Conservation (phyloP, 2,888 invertebrate genomes). For the Pterostichus niger region DNA sequence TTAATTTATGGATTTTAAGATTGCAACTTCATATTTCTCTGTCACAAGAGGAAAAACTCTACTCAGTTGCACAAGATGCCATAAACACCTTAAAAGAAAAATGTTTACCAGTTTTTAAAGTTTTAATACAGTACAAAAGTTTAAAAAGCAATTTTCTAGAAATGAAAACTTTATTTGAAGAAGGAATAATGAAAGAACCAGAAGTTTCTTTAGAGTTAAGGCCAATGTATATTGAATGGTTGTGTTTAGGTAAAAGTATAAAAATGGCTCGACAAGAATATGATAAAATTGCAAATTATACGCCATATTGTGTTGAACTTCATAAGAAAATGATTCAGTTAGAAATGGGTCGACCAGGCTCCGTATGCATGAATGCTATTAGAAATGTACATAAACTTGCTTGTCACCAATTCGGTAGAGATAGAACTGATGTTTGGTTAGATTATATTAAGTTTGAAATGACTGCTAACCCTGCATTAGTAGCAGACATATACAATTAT, state of each 20-base stretch:
- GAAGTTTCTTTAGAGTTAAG: constrained; percentile 79
- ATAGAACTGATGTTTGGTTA: constrained; percentile 85
- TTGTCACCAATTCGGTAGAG: constrained; percentile 83
- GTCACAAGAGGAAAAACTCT: constrained; percentile 24
- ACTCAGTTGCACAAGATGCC: constrained; percentile 70
- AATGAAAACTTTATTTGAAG: constrained; percentile 75
- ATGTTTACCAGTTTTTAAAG: constrained; percentile 77
- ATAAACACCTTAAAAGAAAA: constrained; percentile 74
- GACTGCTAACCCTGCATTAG: constrained; percentile 25
- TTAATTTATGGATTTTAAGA: constrained; percentile 77
- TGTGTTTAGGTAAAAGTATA: constrained; percentile 76
- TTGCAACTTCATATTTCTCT: constrained; percentile 11
- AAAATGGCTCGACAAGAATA: constrained; percentile 82
- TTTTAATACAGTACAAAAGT: constrained; percentile 74
- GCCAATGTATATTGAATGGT: constrained; percentile 82
- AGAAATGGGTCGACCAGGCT: constrained; percentile 77
- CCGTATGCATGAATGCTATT: constrained; percentile 75
- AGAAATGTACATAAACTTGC: constrained; percentile 83
- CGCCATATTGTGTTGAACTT: constrained; percentile 73
- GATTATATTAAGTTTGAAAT: constrained; percentile 82
- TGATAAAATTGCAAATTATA: constrained; percentile 77
- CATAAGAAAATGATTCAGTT: constrained; percentile 77
- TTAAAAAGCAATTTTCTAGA: constrained; percentile 74
- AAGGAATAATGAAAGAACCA: constrained; percentile 77
- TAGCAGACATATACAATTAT: constrained; percentile 56